Evolutionary conservation across 2,888 invertebrate species (phyloP), one percentile per base, ranked within the genome.

Genomic region (Pterobdella sp.): DNA sequence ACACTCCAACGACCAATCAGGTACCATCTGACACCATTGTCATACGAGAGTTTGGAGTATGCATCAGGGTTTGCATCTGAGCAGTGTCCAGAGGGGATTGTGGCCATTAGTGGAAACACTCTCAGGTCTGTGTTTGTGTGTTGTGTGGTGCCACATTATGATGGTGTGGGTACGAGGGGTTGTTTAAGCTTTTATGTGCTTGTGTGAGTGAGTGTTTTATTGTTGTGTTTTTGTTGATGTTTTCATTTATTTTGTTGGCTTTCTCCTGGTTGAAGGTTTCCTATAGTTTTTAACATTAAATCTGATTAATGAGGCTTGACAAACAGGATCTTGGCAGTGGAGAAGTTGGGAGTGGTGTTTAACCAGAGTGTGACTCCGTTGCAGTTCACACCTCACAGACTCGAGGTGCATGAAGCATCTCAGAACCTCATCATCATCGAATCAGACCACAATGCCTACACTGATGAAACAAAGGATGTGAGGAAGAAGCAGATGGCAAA

Each of bases 51-150:
- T 73, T 85, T 98, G 74, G 98, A 98, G 82, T 96, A 93, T 85
- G 97, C 98, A 0, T 94, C 96, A 0, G 96, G 96, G 1, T 98
- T 99, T 84, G 87, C 88, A 0, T 88, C 88, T 78, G 97, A 98
- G 84, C 98, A 99, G 84, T 99, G 98, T 86, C 94, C 95, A 0
- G 98, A 98, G 84, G 98, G 98, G 78, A 94, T 98, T 78, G 98
- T 98, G 0, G 98, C 98, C 0, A 98, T 99, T 82, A 94, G 96
- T 0, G 93, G 94, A 0, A 98, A 98, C 81, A 97, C 97, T 0
- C 86, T 98, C 71, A 87, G 96, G 81, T 85, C 74, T 68, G 68
- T 65, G n/a, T 7, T 42, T 49, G 29, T 69, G 14, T 49, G 32
- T 29, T 26, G 32, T 67, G 14, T 34, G 26, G 22, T 10, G 29